phyloP scores from a whole-genome alignment of 2,113 vertebrate genomes.

The Eclectus roratus region DNA sequence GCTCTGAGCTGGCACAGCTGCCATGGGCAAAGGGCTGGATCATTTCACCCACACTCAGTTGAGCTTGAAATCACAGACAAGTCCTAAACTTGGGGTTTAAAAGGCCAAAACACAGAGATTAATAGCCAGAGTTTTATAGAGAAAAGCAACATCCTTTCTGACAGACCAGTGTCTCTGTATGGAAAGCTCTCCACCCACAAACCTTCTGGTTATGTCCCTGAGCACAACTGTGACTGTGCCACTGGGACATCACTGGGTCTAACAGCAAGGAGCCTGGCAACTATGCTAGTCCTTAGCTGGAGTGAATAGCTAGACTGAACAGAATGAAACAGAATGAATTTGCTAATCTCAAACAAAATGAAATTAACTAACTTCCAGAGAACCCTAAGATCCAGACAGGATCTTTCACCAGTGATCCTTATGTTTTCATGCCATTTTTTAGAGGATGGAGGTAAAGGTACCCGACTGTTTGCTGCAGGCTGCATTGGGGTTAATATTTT shows the following conservation, averaged over 20 bases:
- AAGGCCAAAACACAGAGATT: neutral
- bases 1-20: neutral
- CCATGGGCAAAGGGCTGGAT: accelerated
- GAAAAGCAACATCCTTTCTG: neutral
- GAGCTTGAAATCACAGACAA: neutral
- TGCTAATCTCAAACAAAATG: neutral
- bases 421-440: neutral
- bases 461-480: neutral
- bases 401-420: neutral
- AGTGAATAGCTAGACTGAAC: neutral
- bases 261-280: neutral
- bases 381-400: neutral
- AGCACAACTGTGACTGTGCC: neutral
- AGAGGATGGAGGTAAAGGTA: neutral
- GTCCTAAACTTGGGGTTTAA: neutral
- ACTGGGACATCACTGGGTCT: neutral
- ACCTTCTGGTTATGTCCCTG: neutral
- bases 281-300: neutral
- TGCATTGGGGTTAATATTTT: neutral
- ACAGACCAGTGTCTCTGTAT: neutral
- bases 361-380: neutral
- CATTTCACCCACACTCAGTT: neutral
- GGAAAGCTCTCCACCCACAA: neutral
- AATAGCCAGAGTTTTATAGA: neutral
- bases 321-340: neutral